Percentiles rank a stretch among this genome's conserved stretches.
These are phyloP conservation scores for Echinops telfairi DNA, from an alignment of 2,113 vertebrate genomes.

Conservation along the genomic window DNA sequence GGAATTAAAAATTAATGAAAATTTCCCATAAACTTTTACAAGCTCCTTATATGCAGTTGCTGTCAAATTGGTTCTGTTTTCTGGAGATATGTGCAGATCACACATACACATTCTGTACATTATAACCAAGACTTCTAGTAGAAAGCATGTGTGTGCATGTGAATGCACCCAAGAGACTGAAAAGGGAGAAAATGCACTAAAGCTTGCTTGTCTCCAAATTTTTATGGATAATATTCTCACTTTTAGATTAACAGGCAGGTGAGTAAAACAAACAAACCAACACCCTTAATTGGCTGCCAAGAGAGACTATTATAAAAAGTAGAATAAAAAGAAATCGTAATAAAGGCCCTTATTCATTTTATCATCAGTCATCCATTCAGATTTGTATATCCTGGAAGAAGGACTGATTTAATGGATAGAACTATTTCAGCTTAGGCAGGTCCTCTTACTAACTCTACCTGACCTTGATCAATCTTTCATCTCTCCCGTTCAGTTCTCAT, in stretches of 20 bases:
- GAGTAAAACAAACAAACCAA: background rate
- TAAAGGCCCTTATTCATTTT: slow-evolving; percentile 17
- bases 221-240: background rate
- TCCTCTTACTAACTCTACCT: slow-evolving; percentile 11
- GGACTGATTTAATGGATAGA: slow-evolving; percentile 15
- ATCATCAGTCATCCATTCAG: background rate
- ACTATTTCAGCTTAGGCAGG: background rate
- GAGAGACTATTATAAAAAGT: slow-evolving; percentile 14
- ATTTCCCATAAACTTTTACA: too few relatives aligned
- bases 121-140: slow-evolving; percentile 3
- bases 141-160: background rate
- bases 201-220: background rate
- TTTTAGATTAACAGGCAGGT: slow-evolving; percentile 13
- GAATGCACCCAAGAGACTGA: background rate
- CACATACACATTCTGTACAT: background rate
- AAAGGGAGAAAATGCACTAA: background rate
- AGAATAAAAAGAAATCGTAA: background rate
- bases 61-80: background rate
- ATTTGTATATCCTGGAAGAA: background rate
- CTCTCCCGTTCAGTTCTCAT: background rate
- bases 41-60: background rate
- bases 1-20: too few relatives aligned
- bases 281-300: background rate
- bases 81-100: background rate
- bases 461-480: slow-evolving; percentile 60